Evolutionary conservation across 2,797 vertebrate species (phyloP), one percentile per base, ranked within the genome.

Genomic region (Hippocampus kuda): DNA sequence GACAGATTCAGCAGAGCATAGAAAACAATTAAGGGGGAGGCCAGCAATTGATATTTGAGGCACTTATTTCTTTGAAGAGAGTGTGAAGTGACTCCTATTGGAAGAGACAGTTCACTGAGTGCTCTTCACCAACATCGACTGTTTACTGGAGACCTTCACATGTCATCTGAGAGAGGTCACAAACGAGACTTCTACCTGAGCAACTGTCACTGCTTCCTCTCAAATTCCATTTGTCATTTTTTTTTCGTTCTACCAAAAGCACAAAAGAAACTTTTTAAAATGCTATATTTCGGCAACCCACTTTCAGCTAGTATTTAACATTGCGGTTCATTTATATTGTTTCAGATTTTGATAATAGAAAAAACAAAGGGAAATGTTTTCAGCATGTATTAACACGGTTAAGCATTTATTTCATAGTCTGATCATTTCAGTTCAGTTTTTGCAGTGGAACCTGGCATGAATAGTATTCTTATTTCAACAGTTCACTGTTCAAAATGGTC

Each of bases 121-220:
- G 74, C 75, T 80, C n/a, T 80, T 81, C 75, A 76, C 71, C 79
- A 83, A 79, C 82, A 70, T 70, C 34, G 20, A 72, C 80, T 85
- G 75, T 77, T 86, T 84, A 85, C 78, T 86, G 79, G 81, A 83
- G 83, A 85, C 81, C 78, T 80, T 85, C 77, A 77, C 80, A 38
- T 77, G 83, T 75, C 77, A 76, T 75, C 76, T 77, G 83, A 82
- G 80, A 85, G 83, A 84, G 82, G 84, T 87, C 86, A 84, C 82
- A 83, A 86, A 83, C 74, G 82, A 79, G 79, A 70, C 46, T 69
- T 63, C 73, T 70, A 74, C 48, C 67, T 65, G 70, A 60, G 73
- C 65, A 68, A 65, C 69, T 61, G 65, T 61, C 70, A 69, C 68
- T 66, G 77, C 79, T 59, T n/a, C 7, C 74, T 86, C 81, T 86